Percentiles rank a stretch among this genome's conserved stretches.
Conservation (phyloP, 2,888 invertebrate genomes). For the Apamea monoglypha region DNA sequence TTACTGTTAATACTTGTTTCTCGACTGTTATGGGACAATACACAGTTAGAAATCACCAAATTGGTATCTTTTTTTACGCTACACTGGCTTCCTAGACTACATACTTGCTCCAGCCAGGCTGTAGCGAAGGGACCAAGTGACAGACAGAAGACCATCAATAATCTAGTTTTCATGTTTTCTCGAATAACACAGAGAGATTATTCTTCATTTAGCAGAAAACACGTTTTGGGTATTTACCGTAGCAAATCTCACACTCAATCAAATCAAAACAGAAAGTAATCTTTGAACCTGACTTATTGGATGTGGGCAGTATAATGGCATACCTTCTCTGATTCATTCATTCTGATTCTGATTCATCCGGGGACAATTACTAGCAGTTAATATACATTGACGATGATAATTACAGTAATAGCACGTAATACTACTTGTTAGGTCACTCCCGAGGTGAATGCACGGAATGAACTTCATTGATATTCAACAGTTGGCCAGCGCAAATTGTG, state of each 20-base stretch:
- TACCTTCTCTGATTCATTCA: constrained; percentile 18
- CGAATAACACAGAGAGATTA: neutral
- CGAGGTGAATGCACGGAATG: constrained; percentile 39
- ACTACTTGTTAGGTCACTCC: constrained; percentile 10
- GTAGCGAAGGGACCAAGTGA: neutral
- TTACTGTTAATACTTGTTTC: neutral
- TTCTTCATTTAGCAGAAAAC: neutral
- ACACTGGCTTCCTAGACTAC: neutral
- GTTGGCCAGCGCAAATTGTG: constrained; percentile 32
- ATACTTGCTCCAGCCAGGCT: neutral
- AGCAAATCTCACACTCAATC: neutral
- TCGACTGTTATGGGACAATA: constrained; percentile 11
- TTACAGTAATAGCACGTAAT: constrained; percentile 24
- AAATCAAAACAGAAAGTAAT: neutral
- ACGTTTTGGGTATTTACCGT: neutral
- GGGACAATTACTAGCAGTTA: constrained; percentile 14
- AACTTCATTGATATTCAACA: constrained; percentile 42
- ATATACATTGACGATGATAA: constrained; percentile 8
- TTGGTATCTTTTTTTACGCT: constrained; percentile 10
- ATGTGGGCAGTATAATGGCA: neutral
- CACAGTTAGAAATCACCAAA: constrained; percentile 14
- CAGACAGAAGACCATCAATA: neutral
- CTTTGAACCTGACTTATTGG: neutral
- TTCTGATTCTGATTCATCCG: too few species aligned
- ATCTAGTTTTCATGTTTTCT: neutral